Conservation (phyloP, 2,888 invertebrate genomes). For the Reticulitermes lucifugus region DNA sequence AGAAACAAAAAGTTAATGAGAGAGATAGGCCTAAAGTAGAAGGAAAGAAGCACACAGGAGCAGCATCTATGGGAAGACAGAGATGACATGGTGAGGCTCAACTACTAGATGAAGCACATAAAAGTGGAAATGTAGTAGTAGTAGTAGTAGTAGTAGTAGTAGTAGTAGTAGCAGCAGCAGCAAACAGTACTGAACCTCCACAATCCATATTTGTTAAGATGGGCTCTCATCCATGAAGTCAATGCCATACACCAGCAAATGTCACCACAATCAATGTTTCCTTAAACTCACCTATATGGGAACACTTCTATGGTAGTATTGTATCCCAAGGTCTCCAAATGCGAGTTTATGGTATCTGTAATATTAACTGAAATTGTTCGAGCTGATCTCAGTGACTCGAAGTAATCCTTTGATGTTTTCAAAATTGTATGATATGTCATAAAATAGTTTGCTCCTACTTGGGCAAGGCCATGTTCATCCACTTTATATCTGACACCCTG, state of each 20-base stretch:
- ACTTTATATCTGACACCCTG: constrained; percentile 58
- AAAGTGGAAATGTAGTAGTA: no score
- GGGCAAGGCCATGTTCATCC: constrained; percentile 58
- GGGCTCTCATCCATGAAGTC: no score
- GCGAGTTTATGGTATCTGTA: constrained; percentile 76
- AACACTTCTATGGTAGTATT: constrained; percentile 75
- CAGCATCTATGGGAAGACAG: no score
- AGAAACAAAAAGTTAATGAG: no score
- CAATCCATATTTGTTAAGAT: no score
- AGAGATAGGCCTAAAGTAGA: no score
- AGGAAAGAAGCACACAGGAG: no score
- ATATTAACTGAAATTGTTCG: constrained; percentile 85
- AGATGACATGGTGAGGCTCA: no score
- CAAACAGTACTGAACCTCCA: no score
- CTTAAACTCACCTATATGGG: constrained; percentile 76
- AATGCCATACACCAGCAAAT: not conserved
- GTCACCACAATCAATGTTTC: not conserved
- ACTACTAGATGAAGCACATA: no score
- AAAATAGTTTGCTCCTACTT: constrained; percentile 86
- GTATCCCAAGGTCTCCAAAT: constrained; percentile 64
- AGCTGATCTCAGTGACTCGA: constrained; percentile 85
- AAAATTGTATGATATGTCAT: constrained; percentile 95
- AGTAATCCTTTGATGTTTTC: constrained; percentile 91
- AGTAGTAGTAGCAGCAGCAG: no score
- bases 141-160: no score